phyloP scores from a whole-genome alignment of 2,113 vertebrate species.

The Podilymbus podiceps region DNA sequence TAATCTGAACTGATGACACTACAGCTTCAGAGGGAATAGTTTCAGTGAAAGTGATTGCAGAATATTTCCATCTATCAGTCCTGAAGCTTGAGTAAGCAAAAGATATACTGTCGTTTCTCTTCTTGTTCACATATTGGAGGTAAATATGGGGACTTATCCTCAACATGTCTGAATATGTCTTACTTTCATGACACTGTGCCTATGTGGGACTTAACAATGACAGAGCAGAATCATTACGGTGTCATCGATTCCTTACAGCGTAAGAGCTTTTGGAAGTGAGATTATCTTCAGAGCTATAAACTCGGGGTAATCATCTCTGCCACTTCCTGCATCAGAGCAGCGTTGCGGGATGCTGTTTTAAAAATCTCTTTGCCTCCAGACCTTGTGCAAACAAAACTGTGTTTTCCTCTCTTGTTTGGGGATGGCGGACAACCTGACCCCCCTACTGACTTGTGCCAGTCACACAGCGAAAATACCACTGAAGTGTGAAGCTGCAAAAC shows the following conservation, averaged over 20 bases:
- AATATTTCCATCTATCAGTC: neutral
- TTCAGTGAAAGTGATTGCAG: neutral
- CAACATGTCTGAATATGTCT: slow-evolving; percentile 14
- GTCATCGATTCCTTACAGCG: neutral
- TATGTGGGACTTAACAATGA: neutral
- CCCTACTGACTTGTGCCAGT: neutral
- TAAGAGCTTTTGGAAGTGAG: slow-evolving; percentile 37
- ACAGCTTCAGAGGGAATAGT: neutral
- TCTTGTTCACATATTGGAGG: neutral
- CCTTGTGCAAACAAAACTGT: neutral
- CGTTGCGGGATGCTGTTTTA: neutral
- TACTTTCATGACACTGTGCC: slow-evolving; percentile 20
- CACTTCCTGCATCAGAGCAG: neutral
- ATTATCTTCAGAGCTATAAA: neutral
- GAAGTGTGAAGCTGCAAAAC: neutral
- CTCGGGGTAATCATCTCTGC: neutral
- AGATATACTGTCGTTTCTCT: rapidly evolving
- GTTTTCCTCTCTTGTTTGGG: neutral
- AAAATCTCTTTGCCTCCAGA: neutral
- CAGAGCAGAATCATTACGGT: neutral
- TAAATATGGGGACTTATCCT: neutral
- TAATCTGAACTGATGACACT: neutral
- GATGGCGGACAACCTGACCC: neutral
- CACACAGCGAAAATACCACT: neutral
- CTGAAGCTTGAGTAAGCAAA: neutral